phyloP scores from a whole-genome alignment of 2,797 vertebrate genomes.

The Sitta carolinensis region DNA sequence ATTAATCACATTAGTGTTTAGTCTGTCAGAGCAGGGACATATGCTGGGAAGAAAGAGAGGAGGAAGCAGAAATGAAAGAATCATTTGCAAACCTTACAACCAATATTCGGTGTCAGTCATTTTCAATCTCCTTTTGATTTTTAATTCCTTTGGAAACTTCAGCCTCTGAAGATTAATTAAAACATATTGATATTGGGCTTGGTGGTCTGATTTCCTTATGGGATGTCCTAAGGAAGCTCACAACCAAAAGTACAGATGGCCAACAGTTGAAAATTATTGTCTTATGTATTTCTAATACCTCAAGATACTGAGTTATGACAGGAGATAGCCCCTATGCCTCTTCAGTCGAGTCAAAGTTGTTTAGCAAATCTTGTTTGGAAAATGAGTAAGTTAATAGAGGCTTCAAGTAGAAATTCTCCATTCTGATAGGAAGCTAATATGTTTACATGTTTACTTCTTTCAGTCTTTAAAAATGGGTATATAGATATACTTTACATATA shows the following conservation, averaged over 20 bases:
- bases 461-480: neutral
- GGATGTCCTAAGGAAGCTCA: neutral
- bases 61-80: neutral
- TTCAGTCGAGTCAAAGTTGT: neutral
- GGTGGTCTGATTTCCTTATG: neutral
- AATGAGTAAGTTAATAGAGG: neutral
- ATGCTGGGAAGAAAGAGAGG: neutral
- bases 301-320: neutral
- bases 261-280: neutral
- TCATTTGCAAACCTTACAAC: neutral
- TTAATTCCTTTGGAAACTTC: neutral
- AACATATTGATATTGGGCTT: neutral
- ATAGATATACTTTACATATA: neutral
- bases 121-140: neutral
- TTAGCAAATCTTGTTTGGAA: neutral
- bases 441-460: neutral
- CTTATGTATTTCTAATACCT: neutral
- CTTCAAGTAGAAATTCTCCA: neutral
- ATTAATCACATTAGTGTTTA: neutral
- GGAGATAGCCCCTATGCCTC: neutral
- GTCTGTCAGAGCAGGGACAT: neutral
- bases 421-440: neutral
- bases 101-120: neutral
- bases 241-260: neutral
- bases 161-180: neutral